These are phyloP conservation scores for Dromas ardeola DNA, from an alignment of 2,113 vertebrate genomes.

Conservation along the genomic window DNA sequence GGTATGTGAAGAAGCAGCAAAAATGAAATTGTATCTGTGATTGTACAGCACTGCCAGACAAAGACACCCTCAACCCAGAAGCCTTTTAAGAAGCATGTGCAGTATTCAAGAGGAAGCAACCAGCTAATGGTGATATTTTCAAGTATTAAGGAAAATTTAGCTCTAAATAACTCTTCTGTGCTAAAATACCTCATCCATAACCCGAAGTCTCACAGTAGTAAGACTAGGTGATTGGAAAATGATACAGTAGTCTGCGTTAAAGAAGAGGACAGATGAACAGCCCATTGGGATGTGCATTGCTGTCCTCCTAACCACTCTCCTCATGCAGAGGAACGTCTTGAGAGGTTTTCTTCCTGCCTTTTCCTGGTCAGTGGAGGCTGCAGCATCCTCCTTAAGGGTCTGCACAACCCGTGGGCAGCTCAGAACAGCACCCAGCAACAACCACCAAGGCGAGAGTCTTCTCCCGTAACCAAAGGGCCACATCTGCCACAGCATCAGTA, in stretches of 20 bases:
- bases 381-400: background rate
- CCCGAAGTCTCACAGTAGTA: background rate
- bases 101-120: background rate
- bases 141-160: background rate
- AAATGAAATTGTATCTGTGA: background rate
- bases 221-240: background rate
- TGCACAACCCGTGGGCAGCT: background rate
- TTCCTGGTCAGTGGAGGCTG: background rate
- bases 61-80: background rate
- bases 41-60: background rate
- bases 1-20: background rate
- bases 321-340: background rate
- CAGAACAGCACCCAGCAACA: background rate
- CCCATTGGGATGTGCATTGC: too few species aligned
- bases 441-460: background rate
- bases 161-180: background rate
- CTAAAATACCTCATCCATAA: background rate
- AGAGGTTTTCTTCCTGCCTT: background rate
- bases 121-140: background rate
- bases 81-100: background rate
- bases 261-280: background rate
- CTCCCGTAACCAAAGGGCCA: background rate
- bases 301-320: background rate
- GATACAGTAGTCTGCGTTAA: background rate
- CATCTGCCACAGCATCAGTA: background rate